Conservation (phyloP, 2,888 invertebrate species). For the Lepidonotus clava region DNA sequence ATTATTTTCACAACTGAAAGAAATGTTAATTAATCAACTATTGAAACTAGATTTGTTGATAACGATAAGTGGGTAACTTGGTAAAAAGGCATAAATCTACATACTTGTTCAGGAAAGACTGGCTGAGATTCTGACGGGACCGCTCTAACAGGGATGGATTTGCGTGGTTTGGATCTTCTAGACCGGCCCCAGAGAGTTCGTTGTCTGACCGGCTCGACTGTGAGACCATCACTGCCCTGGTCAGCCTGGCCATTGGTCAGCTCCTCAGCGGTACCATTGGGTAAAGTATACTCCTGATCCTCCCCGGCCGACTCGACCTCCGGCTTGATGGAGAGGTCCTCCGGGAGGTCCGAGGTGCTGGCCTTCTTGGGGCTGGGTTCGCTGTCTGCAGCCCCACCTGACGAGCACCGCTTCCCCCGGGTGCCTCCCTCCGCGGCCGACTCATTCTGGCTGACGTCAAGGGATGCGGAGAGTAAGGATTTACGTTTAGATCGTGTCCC, state of each 20-base stretch:
- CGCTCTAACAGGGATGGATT: slow-evolving; percentile 3
- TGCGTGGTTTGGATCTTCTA: neutral
- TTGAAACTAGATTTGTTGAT: too few species aligned
- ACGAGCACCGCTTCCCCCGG: neutral
- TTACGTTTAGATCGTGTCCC: neutral
- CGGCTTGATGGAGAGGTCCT: neutral
- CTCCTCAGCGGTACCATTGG: neutral
- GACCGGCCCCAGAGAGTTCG: slow-evolving; percentile 9
- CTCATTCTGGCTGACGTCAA: neutral
- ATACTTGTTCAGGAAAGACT: slow-evolving; percentile 41
- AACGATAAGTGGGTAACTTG: too few species aligned
- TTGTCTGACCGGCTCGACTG: neutral
- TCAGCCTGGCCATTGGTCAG: neutral
- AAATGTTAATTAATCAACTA: too few species aligned
- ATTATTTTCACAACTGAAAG: too few species aligned
- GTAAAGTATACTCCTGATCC: neutral
- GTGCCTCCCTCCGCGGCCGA: neutral
- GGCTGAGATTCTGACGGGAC: neutral
- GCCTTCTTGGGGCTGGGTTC: neutral
- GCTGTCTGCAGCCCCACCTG: neutral
- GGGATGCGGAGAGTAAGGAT: too few species aligned
- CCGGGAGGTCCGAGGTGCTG: neutral
- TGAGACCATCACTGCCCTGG: neutral
- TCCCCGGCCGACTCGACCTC: neutral
- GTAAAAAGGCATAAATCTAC: too few species aligned